Evolutionary conservation across 2,113 vertebrate species (phyloP).

Genomic region (Trogon melanurus): DNA sequence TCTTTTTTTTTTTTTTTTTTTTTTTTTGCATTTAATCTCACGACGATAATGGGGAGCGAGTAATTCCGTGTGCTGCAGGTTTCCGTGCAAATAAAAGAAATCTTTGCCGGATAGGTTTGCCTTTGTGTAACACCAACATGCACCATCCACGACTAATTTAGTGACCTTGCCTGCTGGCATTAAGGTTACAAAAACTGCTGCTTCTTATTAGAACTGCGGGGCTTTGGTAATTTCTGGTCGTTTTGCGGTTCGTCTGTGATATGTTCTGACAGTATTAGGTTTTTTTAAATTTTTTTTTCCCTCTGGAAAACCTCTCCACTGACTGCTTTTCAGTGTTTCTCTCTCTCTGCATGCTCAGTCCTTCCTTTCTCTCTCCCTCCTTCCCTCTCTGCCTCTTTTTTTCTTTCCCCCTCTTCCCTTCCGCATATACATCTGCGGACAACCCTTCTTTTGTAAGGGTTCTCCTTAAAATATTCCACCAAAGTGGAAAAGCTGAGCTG

Average conservation of each 20-base stretch:
- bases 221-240: not conserved
- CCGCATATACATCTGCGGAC: not conserved
- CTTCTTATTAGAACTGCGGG: not conserved
- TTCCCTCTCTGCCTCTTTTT: not conserved
- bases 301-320: not conserved
- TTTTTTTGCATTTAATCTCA: not conserved
- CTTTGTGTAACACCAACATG: constrained; percentile 28
- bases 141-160: not conserved
- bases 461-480: not conserved
- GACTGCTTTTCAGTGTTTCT: not conserved
- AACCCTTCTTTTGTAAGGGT: not conserved
- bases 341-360: not conserved
- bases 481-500: not conserved
- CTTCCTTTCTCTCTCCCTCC: not conserved
- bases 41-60: rapidly evolving
- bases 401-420: not conserved
- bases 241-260: not conserved
- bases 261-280: not conserved
- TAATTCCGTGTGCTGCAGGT: not conserved
- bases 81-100: not conserved
- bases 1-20: not conserved
- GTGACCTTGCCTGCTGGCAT: constrained; percentile 28
- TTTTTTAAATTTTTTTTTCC: not conserved
- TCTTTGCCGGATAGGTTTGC: not conserved
- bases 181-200: not conserved